Base-by-base conservation (phyloP, 2,888 invertebrate genomes). In the Lobophora halterata region DNA sequence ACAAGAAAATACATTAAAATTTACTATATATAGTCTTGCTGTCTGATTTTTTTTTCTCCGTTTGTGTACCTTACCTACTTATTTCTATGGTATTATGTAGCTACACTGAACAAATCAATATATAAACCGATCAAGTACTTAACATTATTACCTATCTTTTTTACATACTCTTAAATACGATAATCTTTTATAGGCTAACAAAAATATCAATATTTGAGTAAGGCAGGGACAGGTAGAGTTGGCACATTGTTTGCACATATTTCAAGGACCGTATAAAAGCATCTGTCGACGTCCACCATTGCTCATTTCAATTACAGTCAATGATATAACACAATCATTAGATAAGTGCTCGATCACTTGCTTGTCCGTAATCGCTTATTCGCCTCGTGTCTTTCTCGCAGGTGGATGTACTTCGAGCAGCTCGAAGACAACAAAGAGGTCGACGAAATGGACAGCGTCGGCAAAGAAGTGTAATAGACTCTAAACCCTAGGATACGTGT, bases 321-420 rank as follows among this genome's bases (percentile, higher is more conserved):
- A 27, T 33, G 14, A 5, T 36, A 25, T 26, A 21, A 17, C 9
- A 17, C 16, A 21, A 25, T 20, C 10, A 31, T 5, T 10, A 16
- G 21, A 12, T 18, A 17, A 8, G 25, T 33, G 26, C 28, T 21
- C 5, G 27, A 43, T 17, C 6, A 27, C 46, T 26, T 43, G 17
- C 16, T 28, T 32, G 27, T 20, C 28, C 17, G 21, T 32, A 6
- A 21, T 13, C 11, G 6, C 31, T 38, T 14, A 49, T 28, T 9
- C 28, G 11, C 31, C 17, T 12, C 34, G 24, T 43, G 46, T 33
- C 33, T 21, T 30, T 7, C 34, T 78, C 82, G 33, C 76, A 92
- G 92, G 33, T 93, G 92, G 92, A 89, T 93, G 85, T 92, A 92
- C 67, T 87, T 89, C 49, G 91, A 92, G 65, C 91, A 92, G 48